Evolutionary conservation across 2,797 vertebrate species (phyloP).

Genomic region (Antrozous pallidus): DNA sequence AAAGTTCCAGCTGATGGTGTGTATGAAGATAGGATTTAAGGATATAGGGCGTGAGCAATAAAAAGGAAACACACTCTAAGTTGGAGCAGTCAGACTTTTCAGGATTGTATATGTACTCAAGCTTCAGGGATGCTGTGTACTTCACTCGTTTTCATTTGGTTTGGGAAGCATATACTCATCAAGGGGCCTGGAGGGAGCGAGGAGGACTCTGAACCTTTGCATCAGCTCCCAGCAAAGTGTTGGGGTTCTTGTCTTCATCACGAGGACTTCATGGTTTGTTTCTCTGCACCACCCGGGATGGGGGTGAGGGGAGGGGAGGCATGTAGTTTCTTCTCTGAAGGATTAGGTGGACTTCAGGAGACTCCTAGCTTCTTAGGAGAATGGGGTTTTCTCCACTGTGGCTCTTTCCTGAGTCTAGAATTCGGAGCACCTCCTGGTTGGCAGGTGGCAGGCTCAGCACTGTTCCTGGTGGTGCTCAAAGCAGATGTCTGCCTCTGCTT

Average conservation of each 20-base stretch:
- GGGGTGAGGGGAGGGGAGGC: not conserved
- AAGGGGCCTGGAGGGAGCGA: not conserved
- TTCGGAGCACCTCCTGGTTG: not conserved
- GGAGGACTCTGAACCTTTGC: not conserved
- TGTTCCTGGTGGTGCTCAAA: not conserved
- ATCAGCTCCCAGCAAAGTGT: not conserved
- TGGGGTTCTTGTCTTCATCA: not conserved
- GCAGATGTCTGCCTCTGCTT: not conserved
- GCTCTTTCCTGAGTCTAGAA: not conserved
- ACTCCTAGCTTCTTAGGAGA: not conserved
- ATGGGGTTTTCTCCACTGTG: not conserved
- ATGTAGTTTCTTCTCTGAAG: not conserved
- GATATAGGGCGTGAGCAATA: not conserved
- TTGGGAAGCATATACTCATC: not conserved
- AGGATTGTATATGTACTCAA: not conserved
- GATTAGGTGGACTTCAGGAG: not conserved
- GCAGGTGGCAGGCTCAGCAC: fast-evolving
- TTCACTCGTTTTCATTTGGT: not conserved
- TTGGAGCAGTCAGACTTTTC: not conserved
- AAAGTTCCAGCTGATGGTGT: too few relatives aligned
- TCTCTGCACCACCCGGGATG: not conserved
- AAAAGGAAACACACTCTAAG: not conserved
- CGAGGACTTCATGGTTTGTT: not conserved
- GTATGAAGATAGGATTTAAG: not conserved
- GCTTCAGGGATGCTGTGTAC: not conserved